Evolutionary conservation across 1,140 invertebrate genomes (phyloP), one percentile per base, ranked within the genome.

Genomic region (Pemphigus obesinymphae): DNA sequence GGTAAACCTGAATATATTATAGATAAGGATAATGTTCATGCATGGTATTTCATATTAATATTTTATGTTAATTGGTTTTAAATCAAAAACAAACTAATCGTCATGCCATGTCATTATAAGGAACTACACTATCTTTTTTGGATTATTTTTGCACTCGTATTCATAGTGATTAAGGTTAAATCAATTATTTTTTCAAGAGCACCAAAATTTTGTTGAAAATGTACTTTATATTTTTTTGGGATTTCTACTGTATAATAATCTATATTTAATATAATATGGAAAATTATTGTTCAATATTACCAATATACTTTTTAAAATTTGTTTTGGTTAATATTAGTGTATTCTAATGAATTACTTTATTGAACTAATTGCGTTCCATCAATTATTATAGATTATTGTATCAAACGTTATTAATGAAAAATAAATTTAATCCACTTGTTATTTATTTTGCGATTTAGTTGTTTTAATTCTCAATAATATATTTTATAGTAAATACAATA

Each of bases 181-280:
- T 4, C 20, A n/a, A n/a, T 66, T 31, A 34, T 40, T 45, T 26
- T 70, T 70, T 20, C 23, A 45, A 45, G 5, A 70, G 68, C 40
- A 45, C 68, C 6, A 70, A 45, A 2, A 29, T 70, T 45, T 70
- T 26, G 2, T 20, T 45, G 2, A 45, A 45, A 29, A 70, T 70
- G 23, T 45, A 20, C 40, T 70, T 70, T 45, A 45, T 70, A 23
- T 70, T 70, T 70, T 70, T 70, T 70, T 70, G 68, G 68, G 68
- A 70, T 1, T 43, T 70, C 68, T 70, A 70, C 37, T 43, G 17
- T 70, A 45, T 45, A 26, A 66, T 37, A 34, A 66, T n/a, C 1
- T n/a, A 23, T 66, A n/a, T 34, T 66, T 34, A 34, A 31, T 63
- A 31, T 31, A 34, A 20, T 34, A 17, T 34, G 8, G 34, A 34